Evolutionary conservation across 2,113 vertebrate species (phyloP), one percentile per base, ranked within the genome.

Genomic region (Entosphenus tridentatus): DNA sequence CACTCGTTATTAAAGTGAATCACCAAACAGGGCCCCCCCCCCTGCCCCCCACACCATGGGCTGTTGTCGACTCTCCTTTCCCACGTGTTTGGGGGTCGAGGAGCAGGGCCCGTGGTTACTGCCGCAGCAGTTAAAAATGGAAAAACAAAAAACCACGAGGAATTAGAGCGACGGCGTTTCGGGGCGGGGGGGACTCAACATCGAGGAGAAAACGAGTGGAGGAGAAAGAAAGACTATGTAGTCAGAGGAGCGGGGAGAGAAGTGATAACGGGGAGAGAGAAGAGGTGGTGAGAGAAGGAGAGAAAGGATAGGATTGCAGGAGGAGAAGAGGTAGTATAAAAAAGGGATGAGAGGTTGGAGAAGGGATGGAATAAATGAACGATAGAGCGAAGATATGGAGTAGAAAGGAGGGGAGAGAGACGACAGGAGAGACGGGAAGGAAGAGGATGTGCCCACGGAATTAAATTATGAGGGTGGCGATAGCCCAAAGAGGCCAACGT

Each of bases 341-440:
- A 18, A 65, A 21, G 62, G 58, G 58, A 62, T 62, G 58, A 62
- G 58, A 16, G 58, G 58, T 62, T 62, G 58, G 58, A 16, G 58
- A 62, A 62, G 58, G 58, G 58, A 62, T 17, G 58, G 13, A 3
- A 62, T 13, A 17, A 17, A 62, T 62, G 9, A 10, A 65, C 8
- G 10, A 9, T 2, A 16, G 58, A 1, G 16, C 16, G 8, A 62
- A 17, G 58, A 17, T 13, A 62, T 13, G 58, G 58, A 6, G 16
- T 5, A 62, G 16, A 17, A 17, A 17, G 58, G 16, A 14, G 58
- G 16, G 58, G 58, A 17, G 58, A 62, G 58, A 17, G 58, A n/a
- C n/a, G 58, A 62, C 58, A 17, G 16, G 5, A 17, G 58, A 17
- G 13, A 17, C 1, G 58, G 58, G 16, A 62, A 16, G 58, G 2